Evolutionary conservation across 2,888 invertebrate genomes (phyloP).

Genomic region (Beris chalybata): DNA sequence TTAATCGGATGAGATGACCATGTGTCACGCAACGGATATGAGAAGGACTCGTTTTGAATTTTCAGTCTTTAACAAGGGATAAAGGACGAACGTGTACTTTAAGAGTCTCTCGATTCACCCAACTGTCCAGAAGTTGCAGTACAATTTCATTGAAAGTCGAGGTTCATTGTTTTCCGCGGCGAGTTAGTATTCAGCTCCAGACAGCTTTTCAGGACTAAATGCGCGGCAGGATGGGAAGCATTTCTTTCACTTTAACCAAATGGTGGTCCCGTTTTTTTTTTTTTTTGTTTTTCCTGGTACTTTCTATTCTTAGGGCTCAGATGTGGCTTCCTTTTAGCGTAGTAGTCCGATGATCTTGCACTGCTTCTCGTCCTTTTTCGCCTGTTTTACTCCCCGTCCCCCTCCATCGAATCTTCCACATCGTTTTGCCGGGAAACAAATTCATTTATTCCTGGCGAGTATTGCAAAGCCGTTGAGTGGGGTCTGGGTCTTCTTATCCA

Average conservation of each 20-base stretch:
- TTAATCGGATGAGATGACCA: constrained; percentile 15
- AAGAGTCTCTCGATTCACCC: constrained; percentile 14
- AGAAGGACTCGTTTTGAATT: constrained; percentile 8
- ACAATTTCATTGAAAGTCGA: background rate
- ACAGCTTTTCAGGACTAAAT: constrained; percentile 16
- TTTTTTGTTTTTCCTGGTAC: background rate
- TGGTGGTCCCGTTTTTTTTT: constrained; percentile 19
- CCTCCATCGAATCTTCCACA: background rate
- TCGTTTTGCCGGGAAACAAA: constrained; percentile 29
- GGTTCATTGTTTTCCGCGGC: constrained; percentile 22
- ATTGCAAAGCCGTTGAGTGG: background rate
- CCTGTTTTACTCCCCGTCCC: too few relatives aligned
- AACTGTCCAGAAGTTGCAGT: constrained; percentile 13
- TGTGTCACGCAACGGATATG: constrained; percentile 7
- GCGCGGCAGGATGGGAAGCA: constrained; percentile 18
- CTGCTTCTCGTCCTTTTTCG: background rate
- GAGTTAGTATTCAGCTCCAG: constrained; percentile 11
- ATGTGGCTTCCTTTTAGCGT: constrained; percentile 19
- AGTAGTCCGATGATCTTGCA: constrained; percentile 6
- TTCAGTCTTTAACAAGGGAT: constrained; percentile 9
- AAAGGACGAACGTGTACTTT: constrained; percentile 2
- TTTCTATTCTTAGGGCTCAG: constrained; percentile 16
- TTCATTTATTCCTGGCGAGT: constrained; percentile 23
- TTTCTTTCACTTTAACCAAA: constrained; percentile 30
- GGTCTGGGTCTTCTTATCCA: constrained; percentile 18